A percentile compares a stretch with the other conserved stretches of the same genome.
Evolutionary conservation across 2,113 vertebrate species (phyloP).

Genomic region (Lanius collurio): DNA sequence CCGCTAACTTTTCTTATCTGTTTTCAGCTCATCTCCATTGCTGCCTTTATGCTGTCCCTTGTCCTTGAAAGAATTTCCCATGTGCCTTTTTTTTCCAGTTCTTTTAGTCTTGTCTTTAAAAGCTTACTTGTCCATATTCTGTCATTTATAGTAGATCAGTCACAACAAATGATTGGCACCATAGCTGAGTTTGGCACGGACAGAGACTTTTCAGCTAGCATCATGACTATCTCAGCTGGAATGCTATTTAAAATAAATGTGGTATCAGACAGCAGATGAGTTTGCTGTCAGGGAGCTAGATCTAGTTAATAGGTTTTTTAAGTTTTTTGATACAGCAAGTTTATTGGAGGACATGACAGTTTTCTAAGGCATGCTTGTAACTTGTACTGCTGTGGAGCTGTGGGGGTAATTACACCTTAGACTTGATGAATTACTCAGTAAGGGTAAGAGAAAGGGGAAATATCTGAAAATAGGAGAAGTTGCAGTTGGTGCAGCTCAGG

Average conservation of each 20-base stretch:
- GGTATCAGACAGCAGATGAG: not conserved
- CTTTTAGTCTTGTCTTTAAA: not conserved
- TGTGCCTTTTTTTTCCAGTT: not conserved
- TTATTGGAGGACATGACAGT: not conserved
- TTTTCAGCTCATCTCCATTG: not conserved
- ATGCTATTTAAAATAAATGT: slow-evolving; percentile 20
- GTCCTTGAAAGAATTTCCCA: slow-evolving; percentile 8
- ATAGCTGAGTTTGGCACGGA: not conserved
- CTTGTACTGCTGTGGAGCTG: not conserved
- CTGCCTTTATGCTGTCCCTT: not conserved
- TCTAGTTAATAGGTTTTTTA: not conserved
- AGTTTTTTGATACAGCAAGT: not conserved
- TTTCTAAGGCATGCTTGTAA: not conserved
- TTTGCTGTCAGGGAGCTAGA: not conserved
- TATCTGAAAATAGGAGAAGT: not conserved
- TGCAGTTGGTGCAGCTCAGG: not conserved
- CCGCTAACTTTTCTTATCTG: not conserved
- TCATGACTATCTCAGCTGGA: not conserved
- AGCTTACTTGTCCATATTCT: not conserved
- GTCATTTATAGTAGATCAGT: slow-evolving; percentile 1
- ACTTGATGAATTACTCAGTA: not conserved
- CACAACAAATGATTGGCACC: not conserved
- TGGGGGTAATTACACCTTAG: not conserved
- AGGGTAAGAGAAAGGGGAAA: not conserved
- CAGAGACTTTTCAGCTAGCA: not conserved